Conservation (phyloP, 23 tunicate genomes). For the Ascidia mentula region DNA sequence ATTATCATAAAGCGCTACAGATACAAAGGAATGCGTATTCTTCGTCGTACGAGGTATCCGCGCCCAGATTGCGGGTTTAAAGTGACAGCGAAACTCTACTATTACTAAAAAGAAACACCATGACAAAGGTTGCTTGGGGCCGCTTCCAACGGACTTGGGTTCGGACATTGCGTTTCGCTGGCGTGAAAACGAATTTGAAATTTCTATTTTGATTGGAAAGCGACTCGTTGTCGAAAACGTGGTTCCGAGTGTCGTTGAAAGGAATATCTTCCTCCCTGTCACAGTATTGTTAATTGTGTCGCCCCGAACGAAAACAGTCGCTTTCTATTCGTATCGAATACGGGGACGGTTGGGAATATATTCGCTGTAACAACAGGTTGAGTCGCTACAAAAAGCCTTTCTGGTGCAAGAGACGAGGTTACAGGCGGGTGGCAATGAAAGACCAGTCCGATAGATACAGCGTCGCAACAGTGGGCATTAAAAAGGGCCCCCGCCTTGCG, state of each 20-base stretch:
- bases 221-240: background rate
- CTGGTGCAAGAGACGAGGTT: background rate
- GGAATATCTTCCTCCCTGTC: no score
- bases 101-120: no score
- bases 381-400: background rate
- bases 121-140: no score
- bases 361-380: background rate
- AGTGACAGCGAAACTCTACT: no score
- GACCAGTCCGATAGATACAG: background rate
- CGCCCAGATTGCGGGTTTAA: no score
- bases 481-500: background rate
- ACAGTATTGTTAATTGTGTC: slow-evolving; percentile 7
- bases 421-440: background rate
- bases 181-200: background rate
- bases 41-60: no score
- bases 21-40: no score
- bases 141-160: no score
- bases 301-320: background rate
- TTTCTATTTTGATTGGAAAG: background rate
- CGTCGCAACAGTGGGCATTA: slow-evolving; percentile 7
- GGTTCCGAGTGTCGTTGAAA: background rate
- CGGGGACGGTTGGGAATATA: background rate
- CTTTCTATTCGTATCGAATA: background rate
- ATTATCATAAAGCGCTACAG: no score
- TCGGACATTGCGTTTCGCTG: no score